Evolutionary conservation across 2,888 invertebrate species (phyloP).

Genomic region (Platycheirus rosarum): DNA sequence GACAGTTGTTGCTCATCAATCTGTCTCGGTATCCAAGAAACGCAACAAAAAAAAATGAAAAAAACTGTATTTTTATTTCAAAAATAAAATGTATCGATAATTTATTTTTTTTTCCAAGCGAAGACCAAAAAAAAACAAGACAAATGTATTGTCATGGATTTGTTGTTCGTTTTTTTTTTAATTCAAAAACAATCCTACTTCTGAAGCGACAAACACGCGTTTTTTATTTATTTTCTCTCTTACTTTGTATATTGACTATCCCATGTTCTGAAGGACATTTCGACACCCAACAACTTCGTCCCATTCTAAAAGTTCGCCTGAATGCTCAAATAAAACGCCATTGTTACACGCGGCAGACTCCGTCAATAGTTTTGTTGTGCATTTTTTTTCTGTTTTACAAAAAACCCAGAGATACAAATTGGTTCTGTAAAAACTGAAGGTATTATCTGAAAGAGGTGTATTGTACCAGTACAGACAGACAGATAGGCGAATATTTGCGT

Average conservation of each 20-base stretch:
- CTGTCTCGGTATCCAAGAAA: too few relatives aligned
- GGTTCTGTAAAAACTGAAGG: not conserved
- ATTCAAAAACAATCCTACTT: slow-evolving; percentile 44
- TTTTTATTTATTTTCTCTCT: slow-evolving; percentile 45
- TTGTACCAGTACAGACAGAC: slow-evolving; percentile 7
- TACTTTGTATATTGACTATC: slow-evolving; percentile 26
- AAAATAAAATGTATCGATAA: not conserved
- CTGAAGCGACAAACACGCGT: slow-evolving; percentile 42
- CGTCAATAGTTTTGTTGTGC: slow-evolving; percentile 17
- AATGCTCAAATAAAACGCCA: slow-evolving; percentile 12
- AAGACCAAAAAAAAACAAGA: slow-evolving; percentile 2
- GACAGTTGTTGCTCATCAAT: too few relatives aligned
- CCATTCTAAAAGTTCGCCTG: slow-evolving; percentile 14
- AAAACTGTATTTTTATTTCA: slow-evolving; percentile 3
- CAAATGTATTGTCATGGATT: not conserved
- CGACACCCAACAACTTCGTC: slow-evolving; percentile 1
- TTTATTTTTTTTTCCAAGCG: not conserved
- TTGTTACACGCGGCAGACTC: slow-evolving; percentile 34
- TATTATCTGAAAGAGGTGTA: slow-evolving; percentile 12
- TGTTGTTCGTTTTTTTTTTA: not conserved
- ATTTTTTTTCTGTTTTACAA: not conserved
- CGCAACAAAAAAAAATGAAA: too few relatives aligned
- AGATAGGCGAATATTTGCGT: not conserved
- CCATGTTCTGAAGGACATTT: slow-evolving; percentile 26
- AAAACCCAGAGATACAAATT: slow-evolving; percentile 16